Percentiles rank a stretch among this genome's conserved stretches.
These are phyloP conservation scores for Istiophorus platypterus DNA, from an alignment of 2,113 vertebrate species.

Conservation along the genomic window DNA sequence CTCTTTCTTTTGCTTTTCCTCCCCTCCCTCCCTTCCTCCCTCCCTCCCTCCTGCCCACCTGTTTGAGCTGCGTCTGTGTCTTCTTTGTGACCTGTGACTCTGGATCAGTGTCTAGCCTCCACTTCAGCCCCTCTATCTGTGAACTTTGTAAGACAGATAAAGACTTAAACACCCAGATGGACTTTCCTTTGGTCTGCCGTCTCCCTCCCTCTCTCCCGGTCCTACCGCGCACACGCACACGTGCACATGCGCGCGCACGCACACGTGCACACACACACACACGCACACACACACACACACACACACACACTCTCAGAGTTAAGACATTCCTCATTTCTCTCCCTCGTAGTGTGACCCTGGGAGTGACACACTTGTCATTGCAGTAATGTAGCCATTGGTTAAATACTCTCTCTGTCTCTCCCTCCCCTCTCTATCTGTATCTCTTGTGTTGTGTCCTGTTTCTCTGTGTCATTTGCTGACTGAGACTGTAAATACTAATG, in stretches of 20 bases:
- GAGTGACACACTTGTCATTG: slow-evolving; percentile 81
- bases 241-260: slow-evolving; percentile 1
- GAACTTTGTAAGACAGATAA: slow-evolving; percentile 92
- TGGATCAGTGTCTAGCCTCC: slow-evolving; percentile 79
- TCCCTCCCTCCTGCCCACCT: slow-evolving; percentile 39
- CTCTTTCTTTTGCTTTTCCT: slow-evolving; percentile 10
- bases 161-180: slow-evolving; percentile 79
- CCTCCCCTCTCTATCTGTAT: slow-evolving; percentile 55
- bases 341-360: slow-evolving; percentile 59
- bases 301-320: not conserved
- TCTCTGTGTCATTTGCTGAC: slow-evolving; percentile 32
- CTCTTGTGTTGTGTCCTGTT: slow-evolving; percentile 32
- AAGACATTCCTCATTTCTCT: slow-evolving; percentile 63
- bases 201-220: slow-evolving; percentile 41
- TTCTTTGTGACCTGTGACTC: slow-evolving; percentile 86
- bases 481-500: slow-evolving; percentile 58
- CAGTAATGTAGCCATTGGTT: slow-evolving; percentile 71
- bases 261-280: slow-evolving; percentile 1
- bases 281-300: slow-evolving; percentile 23
- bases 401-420: slow-evolving; percentile 30
- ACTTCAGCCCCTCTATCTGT: slow-evolving; percentile 87
- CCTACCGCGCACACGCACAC: slow-evolving; percentile 29
- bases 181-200: slow-evolving; percentile 75
- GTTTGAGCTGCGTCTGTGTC: slow-evolving; percentile 36
- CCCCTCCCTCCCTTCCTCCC: not conserved